Evolutionary conservation across 2,888 invertebrate species (phyloP).

Genomic region (Eustalomyia histrio): DNA sequence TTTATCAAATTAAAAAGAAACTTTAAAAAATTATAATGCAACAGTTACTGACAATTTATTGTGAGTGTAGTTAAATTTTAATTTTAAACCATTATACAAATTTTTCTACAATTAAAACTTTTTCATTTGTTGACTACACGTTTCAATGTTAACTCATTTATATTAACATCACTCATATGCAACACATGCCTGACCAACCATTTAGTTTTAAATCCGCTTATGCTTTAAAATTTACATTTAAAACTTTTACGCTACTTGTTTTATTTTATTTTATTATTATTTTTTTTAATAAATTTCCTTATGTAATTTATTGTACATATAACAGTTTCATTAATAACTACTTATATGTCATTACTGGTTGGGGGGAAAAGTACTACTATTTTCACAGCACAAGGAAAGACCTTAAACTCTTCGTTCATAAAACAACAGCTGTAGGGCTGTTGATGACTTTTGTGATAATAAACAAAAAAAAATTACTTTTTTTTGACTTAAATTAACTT

Average conservation of each 20-base stretch:
- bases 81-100: too few species aligned
- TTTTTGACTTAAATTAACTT: conserved; percentile 5
- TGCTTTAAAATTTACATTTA: not conserved
- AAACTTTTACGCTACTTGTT: not conserved
- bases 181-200: not conserved
- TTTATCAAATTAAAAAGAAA: too few species aligned
- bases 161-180: not conserved
- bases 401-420: conserved; percentile 1
- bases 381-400: conserved; percentile 3
- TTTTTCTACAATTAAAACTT: too few species aligned
- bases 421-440: conserved; percentile 17
- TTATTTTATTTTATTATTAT: too few species aligned
- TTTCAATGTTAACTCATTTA: too few species aligned
- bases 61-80: too few species aligned
- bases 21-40: too few species aligned
- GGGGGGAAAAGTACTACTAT: not conserved
- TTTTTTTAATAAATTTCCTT: too few species aligned
- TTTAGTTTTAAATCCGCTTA: not conserved
- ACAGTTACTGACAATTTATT: too few species aligned
- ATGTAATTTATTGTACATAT: not conserved
- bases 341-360: not conserved
- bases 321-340: not conserved
- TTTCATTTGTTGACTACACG: too few species aligned
- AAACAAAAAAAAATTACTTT: not conserved
- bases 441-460: conserved; percentile 16